These are phyloP conservation scores for Matsumurasca onukii DNA, from an alignment of 1,140 invertebrate genomes.

Conservation along the genomic window DNA sequence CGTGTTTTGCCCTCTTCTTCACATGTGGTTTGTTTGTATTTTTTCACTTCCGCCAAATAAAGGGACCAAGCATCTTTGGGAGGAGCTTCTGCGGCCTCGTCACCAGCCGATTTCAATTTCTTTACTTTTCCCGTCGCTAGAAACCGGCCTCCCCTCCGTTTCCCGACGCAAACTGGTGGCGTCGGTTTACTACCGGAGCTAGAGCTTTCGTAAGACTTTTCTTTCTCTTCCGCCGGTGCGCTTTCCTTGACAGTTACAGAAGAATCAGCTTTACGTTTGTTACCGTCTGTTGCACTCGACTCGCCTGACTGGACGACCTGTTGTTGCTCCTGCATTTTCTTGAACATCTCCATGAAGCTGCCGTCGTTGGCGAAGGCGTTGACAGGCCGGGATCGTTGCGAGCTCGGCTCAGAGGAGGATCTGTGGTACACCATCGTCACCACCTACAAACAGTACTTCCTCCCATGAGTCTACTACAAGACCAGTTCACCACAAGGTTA, in stretches of 20 bases:
- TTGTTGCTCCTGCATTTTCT: conserved; percentile 74
- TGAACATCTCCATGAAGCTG: conserved; percentile 86
- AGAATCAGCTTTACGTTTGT: too few species aligned
- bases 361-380: conserved; percentile 82
- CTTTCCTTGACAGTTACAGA: background rate
- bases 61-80: conserved; percentile 88
- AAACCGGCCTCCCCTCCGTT: conserved; percentile 80
- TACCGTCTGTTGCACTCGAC: background rate
- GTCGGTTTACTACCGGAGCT: conserved; percentile 44
- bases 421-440: conserved; percentile 38
- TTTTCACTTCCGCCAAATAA: conserved; percentile 91
- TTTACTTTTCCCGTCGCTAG: conserved; percentile 88
- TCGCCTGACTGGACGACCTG: background rate
- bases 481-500: background rate
- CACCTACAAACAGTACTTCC: conserved; percentile 38
- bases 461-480: conserved; percentile 35
- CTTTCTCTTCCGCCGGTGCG: background rate
- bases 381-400: conserved; percentile 6
- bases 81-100: conserved; percentile 58
- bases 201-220: conserved; percentile 45
- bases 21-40: conserved; percentile 87
- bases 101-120: conserved; percentile 70
- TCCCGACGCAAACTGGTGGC: conserved; percentile 78
- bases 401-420: conserved; percentile 27
- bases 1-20: conserved; percentile 86